These are phyloP conservation scores for Luperina nickerlii DNA, from an alignment of 2,888 invertebrate genomes.

Conservation along the genomic window DNA sequence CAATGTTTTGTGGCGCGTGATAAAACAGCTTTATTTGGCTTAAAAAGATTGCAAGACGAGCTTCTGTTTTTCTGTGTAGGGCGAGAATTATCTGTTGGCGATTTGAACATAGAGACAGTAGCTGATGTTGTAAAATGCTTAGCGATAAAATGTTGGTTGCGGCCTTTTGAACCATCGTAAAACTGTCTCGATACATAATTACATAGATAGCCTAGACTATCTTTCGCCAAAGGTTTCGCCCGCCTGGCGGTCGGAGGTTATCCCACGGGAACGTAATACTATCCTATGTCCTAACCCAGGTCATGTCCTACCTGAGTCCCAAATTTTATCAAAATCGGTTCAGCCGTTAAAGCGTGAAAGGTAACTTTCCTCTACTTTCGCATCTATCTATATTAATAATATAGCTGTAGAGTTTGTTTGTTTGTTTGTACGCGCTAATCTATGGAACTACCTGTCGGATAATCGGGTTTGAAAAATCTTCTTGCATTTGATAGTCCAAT, in stretches of 20 bases:
- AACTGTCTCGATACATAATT: background rate
- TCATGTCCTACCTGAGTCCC: too few relatives aligned
- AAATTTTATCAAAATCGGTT: too few relatives aligned
- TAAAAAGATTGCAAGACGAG: constrained; percentile 18
- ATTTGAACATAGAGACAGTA: background rate
- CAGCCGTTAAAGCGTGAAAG: too few relatives aligned
- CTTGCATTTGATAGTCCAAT: too few relatives aligned
- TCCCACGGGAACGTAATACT: background rate
- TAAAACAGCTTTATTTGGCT: constrained; percentile 60
- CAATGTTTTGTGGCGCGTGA: constrained; percentile 60
- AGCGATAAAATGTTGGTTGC: background rate
- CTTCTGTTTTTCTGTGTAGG: background rate
- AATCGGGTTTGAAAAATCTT: too few relatives aligned
- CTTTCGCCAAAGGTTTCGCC: background rate
- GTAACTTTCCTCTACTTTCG: too few relatives aligned
- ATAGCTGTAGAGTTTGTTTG: too few relatives aligned
- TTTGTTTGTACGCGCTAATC: too few relatives aligned
- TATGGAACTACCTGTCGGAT: too few relatives aligned
- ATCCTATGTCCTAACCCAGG: too few relatives aligned
- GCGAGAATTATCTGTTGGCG: background rate
- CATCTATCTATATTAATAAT: too few relatives aligned
- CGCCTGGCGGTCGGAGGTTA: background rate
- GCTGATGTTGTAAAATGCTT: background rate
- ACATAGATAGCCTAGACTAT: background rate
- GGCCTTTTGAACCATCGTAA: background rate